phyloP scores from a whole-genome alignment of 2,888 invertebrate species.

The Netelia inedita region DNA sequence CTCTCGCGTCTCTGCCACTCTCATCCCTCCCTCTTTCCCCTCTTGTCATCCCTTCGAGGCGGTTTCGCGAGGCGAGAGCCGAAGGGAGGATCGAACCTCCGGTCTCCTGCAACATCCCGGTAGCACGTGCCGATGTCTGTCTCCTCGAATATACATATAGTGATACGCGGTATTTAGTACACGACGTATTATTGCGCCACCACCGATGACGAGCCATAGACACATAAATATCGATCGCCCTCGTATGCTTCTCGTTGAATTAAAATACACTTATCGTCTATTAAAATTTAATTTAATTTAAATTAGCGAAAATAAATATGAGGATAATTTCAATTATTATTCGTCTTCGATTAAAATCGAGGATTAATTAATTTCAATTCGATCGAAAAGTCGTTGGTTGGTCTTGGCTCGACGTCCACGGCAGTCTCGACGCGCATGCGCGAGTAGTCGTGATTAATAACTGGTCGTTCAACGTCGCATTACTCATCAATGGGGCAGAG shows the following conservation, averaged over 20 bases:
- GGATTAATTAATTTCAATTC: not conserved
- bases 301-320: too few species aligned
- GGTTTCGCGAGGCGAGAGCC: slow-evolving; percentile 73
- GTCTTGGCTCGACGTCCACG: slow-evolving; percentile 8
- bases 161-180: not conserved
- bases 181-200: slow-evolving; percentile 30
- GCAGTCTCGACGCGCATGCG: slow-evolving; percentile 49
- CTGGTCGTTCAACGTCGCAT: slow-evolving; percentile 76
- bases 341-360: too few species aligned
- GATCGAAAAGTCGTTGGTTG: too few species aligned
- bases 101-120: slow-evolving; percentile 71
- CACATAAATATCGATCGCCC: too few species aligned
- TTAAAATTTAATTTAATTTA: too few species aligned
- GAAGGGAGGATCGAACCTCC: slow-evolving; percentile 77
- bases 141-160: slow-evolving; percentile 48
- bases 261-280: too few species aligned
- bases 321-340: too few species aligned
- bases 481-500: slow-evolving; percentile 75
- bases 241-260: too few species aligned
- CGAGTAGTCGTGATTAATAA: slow-evolving; percentile 77
- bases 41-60: slow-evolving; percentile 67
- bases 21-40: slow-evolving; percentile 70
- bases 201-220: slow-evolving; percentile 1
- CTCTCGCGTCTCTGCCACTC: slow-evolving; percentile 70
- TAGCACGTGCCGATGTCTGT: slow-evolving; percentile 82